Percentiles rank a stretch among this genome's conserved stretches.
phyloP scores from a whole-genome alignment of 2,113 vertebrate species.

The Percopsis transmontana region DNA sequence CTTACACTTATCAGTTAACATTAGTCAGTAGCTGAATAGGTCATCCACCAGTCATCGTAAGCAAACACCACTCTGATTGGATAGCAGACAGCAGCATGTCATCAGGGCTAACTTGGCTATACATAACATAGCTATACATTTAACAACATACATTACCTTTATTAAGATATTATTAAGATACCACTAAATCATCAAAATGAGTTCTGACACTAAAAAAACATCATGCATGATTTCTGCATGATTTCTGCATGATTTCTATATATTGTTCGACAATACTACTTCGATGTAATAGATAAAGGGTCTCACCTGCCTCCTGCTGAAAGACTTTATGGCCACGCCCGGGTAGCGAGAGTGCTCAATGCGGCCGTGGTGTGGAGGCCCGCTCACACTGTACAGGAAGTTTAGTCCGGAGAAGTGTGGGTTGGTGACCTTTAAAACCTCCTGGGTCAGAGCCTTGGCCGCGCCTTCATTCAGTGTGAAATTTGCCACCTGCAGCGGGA shows the following conservation, averaged over 20 bases:
- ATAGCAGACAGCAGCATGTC: too few relatives aligned
- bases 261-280: not conserved
- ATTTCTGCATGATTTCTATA: not conserved
- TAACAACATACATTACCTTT: too few relatives aligned
- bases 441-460: constrained; percentile 78
- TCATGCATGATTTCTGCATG: too few relatives aligned
- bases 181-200: too few relatives aligned
- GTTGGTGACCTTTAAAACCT: constrained; percentile 80
- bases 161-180: too few relatives aligned
- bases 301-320: constrained; percentile 88
- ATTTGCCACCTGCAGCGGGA: constrained; percentile 83
- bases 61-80: too few relatives aligned
- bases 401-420: constrained; percentile 81
- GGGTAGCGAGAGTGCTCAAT: constrained; percentile 81
- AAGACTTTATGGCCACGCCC: constrained; percentile 77
- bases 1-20: too few relatives aligned
- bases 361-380: constrained; percentile 81
- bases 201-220: too few relatives aligned
- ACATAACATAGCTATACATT: too few relatives aligned
- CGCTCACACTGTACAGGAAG: constrained; percentile 83
- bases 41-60: too few relatives aligned
- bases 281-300: constrained; percentile 28
- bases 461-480: constrained; percentile 85
- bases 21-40: too few relatives aligned
- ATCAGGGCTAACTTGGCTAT: too few relatives aligned